Evolutionary conservation across 1,140 invertebrate species (phyloP).

Genomic region (Rhizoglyphus robini): DNA sequence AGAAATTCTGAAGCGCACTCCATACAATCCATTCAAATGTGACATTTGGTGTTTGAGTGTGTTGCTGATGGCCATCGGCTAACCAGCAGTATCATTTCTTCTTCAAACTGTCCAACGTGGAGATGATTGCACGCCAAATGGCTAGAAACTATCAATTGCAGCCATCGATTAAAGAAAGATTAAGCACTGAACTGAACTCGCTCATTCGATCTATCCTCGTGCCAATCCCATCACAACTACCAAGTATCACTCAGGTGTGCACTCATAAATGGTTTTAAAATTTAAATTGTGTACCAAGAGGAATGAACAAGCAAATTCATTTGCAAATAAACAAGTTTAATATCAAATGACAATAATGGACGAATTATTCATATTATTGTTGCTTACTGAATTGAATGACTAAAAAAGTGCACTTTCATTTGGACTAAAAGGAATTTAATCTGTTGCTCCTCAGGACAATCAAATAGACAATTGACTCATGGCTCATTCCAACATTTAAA

Average conservation of each 20-base stretch:
- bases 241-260: neutral
- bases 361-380: no score
- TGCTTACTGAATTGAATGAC: no score
- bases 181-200: slow-evolving; percentile 50
- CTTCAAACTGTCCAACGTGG: slow-evolving; percentile 33
- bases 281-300: no score
- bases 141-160: slow-evolving; percentile 44
- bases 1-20: slow-evolving; percentile 18
- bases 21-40: slow-evolving; percentile 25
- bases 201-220: slow-evolving; percentile 60
- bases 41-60: slow-evolving; percentile 30
- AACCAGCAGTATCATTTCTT: slow-evolving; percentile 33
- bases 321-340: no score
- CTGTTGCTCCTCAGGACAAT: no score
- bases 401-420: no score
- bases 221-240: slow-evolving; percentile 40
- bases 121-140: slow-evolving; percentile 39
- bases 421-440: no score
- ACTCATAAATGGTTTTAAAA: neutral
- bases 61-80: slow-evolving; percentile 29
- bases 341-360: no score
- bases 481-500: no score
- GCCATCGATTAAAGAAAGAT: slow-evolving; percentile 40
- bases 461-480: no score
- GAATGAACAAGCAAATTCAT: no score